phyloP scores from a whole-genome alignment of 2,888 invertebrate species.

The Temnothorax rugatulus region DNA sequence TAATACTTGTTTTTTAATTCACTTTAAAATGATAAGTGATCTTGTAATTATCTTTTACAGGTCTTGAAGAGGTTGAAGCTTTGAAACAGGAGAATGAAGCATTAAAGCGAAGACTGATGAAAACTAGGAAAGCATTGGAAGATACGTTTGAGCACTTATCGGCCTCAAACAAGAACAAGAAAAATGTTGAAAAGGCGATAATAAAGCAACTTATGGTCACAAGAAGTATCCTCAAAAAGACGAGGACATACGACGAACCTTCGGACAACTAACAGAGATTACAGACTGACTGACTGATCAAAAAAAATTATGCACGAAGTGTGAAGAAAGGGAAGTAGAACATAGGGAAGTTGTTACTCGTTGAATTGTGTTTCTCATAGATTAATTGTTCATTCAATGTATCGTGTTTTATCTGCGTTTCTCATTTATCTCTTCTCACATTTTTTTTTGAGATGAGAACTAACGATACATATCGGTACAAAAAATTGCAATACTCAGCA shows the following conservation, averaged over 20 bases:
- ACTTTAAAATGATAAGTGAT: background rate
- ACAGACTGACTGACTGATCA: conserved; percentile 35
- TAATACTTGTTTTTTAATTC: background rate
- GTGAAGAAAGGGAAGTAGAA: background rate
- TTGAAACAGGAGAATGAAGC: conserved; percentile 90
- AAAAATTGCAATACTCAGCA: conserved; percentile 18
- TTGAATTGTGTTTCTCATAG: conserved; percentile 48
- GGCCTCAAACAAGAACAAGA: conserved; percentile 92
- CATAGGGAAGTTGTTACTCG: conserved; percentile 36
- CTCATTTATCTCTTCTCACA: conserved; percentile 21
- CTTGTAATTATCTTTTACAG: conserved; percentile 69
- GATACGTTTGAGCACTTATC: conserved; percentile 92
- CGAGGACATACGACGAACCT: conserved; percentile 84
- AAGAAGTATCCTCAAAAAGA: conserved; percentile 84
- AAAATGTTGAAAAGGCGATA: conserved; percentile 94
- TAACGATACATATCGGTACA: conserved; percentile 38
- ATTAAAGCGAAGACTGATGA: conserved; percentile 90
- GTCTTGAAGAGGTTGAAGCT: conserved; percentile 86
- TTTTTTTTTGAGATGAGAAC: background rate
- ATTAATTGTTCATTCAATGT: conserved; percentile 40
- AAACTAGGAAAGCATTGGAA: conserved; percentile 92
- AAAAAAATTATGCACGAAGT: conserved; percentile 14
- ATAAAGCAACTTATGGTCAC: conserved; percentile 83
- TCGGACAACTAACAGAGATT: conserved; percentile 76
- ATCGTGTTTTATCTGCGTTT: conserved; percentile 33